Conservation (phyloP, 2,797 vertebrate genomes). For the Pangasius macronema region DNA sequence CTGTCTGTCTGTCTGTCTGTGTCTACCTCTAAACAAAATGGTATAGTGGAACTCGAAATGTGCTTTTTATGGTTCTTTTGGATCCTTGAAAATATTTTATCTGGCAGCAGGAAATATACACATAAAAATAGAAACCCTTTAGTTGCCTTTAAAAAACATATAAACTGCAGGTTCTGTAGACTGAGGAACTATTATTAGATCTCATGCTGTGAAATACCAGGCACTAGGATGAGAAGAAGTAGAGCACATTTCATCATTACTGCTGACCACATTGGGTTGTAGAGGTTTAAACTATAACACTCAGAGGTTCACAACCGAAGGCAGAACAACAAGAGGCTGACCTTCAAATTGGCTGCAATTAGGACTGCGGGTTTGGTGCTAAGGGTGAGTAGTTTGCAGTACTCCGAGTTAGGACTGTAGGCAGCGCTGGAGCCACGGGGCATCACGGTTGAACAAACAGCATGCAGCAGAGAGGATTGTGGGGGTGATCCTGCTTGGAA, state of each 20-base stretch:
- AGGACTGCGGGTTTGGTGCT: conserved; percentile 26
- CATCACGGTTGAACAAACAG: conserved; percentile 41
- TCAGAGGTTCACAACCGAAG: conserved; percentile 20
- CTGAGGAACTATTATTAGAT: conserved; percentile 24
- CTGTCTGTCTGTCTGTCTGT: background rate
- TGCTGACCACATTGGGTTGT: conserved; percentile 15
- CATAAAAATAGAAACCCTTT: background rate
- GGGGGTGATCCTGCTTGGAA: conserved; percentile 50
- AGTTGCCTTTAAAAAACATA: background rate
- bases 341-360: conserved; percentile 48
- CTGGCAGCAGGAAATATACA: background rate
- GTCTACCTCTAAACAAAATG: background rate
- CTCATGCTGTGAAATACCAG: conserved; percentile 21
- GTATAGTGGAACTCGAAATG: background rate
- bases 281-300: conserved; percentile 16
- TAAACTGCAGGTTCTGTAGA: background rate
- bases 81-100: background rate
- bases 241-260: conserved; percentile 23
- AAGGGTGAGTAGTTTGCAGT: conserved; percentile 16
- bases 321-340: conserved; percentile 40
- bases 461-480: conserved; percentile 51
- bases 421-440: conserved; percentile 33
- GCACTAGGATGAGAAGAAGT: background rate
- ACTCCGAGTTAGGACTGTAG: conserved; percentile 8
- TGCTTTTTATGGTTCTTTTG: background rate